Evolutionary conservation across 2,113 vertebrate species (phyloP), one percentile per base, ranked within the genome.

Genomic region (Pontoporia blainvillei): DNA sequence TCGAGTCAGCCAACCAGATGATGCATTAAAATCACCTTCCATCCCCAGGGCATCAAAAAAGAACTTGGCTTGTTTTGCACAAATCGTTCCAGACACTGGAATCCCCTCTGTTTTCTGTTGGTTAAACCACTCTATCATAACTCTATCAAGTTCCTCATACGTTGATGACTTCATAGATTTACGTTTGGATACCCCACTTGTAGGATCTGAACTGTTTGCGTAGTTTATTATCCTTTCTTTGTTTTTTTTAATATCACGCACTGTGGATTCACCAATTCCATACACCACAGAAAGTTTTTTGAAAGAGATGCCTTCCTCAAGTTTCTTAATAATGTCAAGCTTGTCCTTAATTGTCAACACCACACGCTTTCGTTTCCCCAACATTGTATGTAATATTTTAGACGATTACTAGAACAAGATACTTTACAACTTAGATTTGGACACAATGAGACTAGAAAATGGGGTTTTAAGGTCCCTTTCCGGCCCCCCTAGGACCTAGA

Each of bases 51-150:
- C 98, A 88, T 98, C 97, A 82, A 98, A 98, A 93, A 98, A 98
- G 96, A 98, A 98, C 62, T 86, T 97, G 5, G 98, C 98, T 92
- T 98, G 98, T 52, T 97, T 98, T 52, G 97, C 97, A 86, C 98
- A 98, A 82, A 98, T 96, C 2, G 98, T 97, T 59, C 98, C 98
- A 0, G 97, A 98, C 71, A 98, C 98, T 18, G 97, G 98, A 73
- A 98, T 94, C 15, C 98, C 98, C 57, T 98, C 81, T 67, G 91
- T 98, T 90, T 98, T 97, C 81, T 98, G 98, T 7, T 98, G 97
- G 78, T 98, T 98, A 92, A 98, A 98, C 98, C 98, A 98, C 81
- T 98, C 98, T 93, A 98, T 98, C 98, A 98, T 98, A 59, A 98
- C 98, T 85, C 98, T 94, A 1, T 98, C 98, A n/a, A 98, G 98